Evolutionary conservation across 2,888 invertebrate genomes (phyloP), one percentile per base, ranked within the genome.

Genomic region (Antheraea assamensis): DNA sequence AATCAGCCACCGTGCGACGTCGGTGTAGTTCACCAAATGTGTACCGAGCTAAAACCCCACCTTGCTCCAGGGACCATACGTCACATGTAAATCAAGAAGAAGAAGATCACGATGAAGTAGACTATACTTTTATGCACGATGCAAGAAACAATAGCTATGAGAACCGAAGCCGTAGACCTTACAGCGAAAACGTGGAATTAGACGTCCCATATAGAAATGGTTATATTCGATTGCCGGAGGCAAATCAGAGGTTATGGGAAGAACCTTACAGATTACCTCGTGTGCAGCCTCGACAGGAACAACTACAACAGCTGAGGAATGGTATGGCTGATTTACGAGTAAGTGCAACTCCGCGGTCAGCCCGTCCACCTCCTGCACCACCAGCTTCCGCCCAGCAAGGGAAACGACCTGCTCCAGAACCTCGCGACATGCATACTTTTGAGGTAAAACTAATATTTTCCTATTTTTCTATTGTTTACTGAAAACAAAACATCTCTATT

Each of bases 11-110:
- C 27, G 80, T 93, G 42, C 87, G 93, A 31, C 84, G 94, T 74
- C 86, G 94, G 47, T 94, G 94, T 76, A 95, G 94, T 75, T 94
- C 94, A 0, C 94, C 94, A 76, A 94, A 94, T 76, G 94, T 94
- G 3, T 94, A 94, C 73, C 83, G 93, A 81, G 80, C 88, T 27
- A 83, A 89, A 79, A 85, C 87, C n/a, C 82, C 88, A 61, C 85
- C 87, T 27, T 80, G 84, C 13, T 82, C 87, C 13, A 84, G 89
- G 71, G 92, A 93, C 72, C 87, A 90, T 17, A 84, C 91, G 15
- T 90, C 90, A 42, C 85, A 93, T 2, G 88, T 93, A 72, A 87
- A 78, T 73, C 89, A 87, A 74, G 93, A 93, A 66, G 93, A 93
- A 47, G 94, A 94, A 81, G 90, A 88, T 75, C 85, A 89, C 74